phyloP scores from a whole-genome alignment of 2,113 vertebrate species.

The Erinaceus europaeus region DNA sequence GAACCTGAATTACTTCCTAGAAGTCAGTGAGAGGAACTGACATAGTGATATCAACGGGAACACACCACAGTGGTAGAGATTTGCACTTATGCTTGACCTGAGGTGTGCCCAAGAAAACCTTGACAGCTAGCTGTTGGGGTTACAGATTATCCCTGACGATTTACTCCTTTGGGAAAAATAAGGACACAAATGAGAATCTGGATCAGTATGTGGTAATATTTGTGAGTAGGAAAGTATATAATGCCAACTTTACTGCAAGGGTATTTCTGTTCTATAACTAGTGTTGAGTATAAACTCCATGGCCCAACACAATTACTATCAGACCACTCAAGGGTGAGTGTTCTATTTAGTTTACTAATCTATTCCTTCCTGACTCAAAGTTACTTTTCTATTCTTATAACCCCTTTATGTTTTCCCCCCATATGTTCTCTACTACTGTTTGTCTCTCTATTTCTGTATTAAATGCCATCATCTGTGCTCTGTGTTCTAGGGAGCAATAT shows the following conservation, averaged over 20 bases:
- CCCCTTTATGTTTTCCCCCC: neutral
- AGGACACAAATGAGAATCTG: neutral
- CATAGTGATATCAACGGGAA: neutral
- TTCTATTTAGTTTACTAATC: neutral
- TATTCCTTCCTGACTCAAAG: neutral
- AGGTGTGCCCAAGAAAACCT: neutral
- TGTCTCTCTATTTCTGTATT: neutral
- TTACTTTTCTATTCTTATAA: neutral
- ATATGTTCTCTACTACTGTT: neutral
- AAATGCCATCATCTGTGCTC: neutral
- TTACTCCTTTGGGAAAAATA: constrained; percentile 41
- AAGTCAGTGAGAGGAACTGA: neutral
- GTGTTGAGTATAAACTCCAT: neutral
- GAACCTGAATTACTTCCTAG: neutral
- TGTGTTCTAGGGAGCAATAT: neutral
- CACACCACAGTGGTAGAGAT: neutral
- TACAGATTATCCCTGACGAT: neutral
- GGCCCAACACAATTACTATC: neutral
- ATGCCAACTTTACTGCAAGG: neutral
- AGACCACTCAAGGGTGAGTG: neutral
- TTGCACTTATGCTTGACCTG: neutral
- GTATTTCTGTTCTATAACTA: neutral
- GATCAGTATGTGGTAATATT: neutral
- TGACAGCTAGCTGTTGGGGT: neutral
- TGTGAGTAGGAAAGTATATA: neutral